Evolutionary conservation across 2,888 invertebrate genomes (phyloP).

Genomic region (Xylota sylvarum): DNA sequence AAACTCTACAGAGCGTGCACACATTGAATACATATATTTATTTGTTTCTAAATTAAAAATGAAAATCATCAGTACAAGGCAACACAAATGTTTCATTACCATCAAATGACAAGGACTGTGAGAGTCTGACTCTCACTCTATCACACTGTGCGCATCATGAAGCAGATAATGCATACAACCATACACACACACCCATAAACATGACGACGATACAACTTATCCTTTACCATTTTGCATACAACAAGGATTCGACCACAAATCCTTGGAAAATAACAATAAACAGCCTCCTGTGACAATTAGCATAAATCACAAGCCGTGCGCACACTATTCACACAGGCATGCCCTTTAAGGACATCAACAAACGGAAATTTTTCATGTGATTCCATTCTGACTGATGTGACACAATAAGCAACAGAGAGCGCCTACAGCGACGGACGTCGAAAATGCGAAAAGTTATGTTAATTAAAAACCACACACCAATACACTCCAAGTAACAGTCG

Average conservation of each 20-base stretch:
- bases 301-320: conserved; percentile 70
- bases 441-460: conserved; percentile 72
- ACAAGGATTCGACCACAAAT: conserved; percentile 62
- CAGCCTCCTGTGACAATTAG: conserved; percentile 72
- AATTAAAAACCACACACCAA: conserved; percentile 54
- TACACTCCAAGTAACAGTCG: conserved; percentile 9
- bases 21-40: conserved; percentile 8
- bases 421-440: conserved; percentile 52
- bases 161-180: conserved; percentile 71
- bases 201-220: background rate
- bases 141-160: conserved; percentile 45
- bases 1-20: conserved; percentile 32
- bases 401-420: conserved; percentile 49
- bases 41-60: conserved; percentile 41
- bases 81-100: conserved; percentile 72
- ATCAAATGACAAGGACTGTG: conserved; percentile 66
- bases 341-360: conserved; percentile 68
- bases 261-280: conserved; percentile 73
- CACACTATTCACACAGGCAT: conserved; percentile 65
- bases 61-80: conserved; percentile 63
- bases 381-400: conserved; percentile 58
- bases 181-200: conserved; percentile 32
- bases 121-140: background rate
- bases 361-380: conserved; percentile 46
- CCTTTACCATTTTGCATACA: conserved; percentile 46